phyloP scores from a whole-genome alignment of 2,113 vertebrate genomes.

The Callionymus lyra region DNA sequence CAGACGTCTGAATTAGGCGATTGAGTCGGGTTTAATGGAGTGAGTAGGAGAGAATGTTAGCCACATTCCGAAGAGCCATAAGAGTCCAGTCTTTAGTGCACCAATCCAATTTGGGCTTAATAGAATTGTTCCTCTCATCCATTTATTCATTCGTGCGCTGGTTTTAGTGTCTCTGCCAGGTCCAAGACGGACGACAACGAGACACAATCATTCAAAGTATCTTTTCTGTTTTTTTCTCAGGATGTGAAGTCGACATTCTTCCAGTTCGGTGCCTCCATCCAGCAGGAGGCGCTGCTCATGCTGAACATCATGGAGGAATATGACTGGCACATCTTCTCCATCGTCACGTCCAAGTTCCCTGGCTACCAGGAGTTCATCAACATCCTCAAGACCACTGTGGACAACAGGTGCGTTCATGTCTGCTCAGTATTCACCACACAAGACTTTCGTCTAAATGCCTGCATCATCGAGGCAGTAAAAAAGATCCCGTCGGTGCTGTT shows the following conservation, averaged over 20 bases:
- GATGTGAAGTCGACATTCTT: conserved; percentile 94
- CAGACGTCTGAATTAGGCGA: no score
- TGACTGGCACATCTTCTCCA: conserved; percentile 96
- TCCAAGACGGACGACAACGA: conserved; percentile 2
- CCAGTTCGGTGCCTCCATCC: conserved; percentile 96
- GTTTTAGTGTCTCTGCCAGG: no score
- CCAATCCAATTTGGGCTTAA: conserved; percentile 57
- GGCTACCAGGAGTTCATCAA: conserved; percentile 95
- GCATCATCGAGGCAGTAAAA: no score
- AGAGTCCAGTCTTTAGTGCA: conserved; percentile 23
- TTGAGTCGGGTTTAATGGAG: conserved; percentile 52
- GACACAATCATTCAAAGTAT: background rate
- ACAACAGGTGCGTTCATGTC: conserved; percentile 69
- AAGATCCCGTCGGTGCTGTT: no score
- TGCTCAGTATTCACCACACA: no score
- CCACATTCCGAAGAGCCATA: conserved; percentile 24
- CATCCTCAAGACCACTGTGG: conserved; percentile 89
- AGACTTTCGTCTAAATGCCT: no score
- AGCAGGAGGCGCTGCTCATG: conserved; percentile 93
- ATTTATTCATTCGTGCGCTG: conserved; percentile 38
- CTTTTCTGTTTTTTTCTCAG: conserved; percentile 49
- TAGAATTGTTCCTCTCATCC: conserved; percentile 47
- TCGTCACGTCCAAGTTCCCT: conserved; percentile 94
- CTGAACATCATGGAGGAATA: conserved; percentile 99
- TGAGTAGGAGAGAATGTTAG: conserved; percentile 29